A percentile compares a stretch with the other conserved stretches of the same genome.
Evolutionary conservation across 1,140 invertebrate genomes (phyloP).

Genomic region (Drosophila serrata): DNA sequence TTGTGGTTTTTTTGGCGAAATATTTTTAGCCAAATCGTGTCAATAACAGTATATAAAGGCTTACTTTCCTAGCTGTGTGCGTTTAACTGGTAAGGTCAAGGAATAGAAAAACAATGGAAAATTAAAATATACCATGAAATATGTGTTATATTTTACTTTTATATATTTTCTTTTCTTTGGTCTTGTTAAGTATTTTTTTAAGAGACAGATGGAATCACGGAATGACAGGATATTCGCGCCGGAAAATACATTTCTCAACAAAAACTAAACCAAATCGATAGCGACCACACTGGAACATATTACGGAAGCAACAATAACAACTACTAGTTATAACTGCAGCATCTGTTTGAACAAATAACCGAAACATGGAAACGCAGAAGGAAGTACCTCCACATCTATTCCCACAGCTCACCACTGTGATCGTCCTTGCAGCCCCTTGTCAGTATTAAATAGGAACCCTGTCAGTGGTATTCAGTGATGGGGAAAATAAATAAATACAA

Average conservation of each 20-base stretch:
- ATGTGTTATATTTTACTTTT: no score
- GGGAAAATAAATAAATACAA: no score
- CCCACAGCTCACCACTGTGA: neutral
- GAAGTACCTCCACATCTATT: neutral
- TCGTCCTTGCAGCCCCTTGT: neutral
- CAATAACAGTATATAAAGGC: neutral
- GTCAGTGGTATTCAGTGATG: no score
- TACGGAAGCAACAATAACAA: slow-evolving; percentile 35
- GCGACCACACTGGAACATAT: slow-evolving; percentile 62
- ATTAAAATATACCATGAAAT: no score
- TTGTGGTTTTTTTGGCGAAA: slow-evolving; percentile 1
- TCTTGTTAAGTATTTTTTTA: neutral
- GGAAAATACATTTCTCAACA: slow-evolving; percentile 26
- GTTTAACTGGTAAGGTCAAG: no score
- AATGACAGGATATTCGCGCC: neutral
- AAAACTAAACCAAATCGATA: slow-evolving; percentile 54
- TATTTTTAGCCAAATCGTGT: neutral
- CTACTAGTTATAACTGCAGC: slow-evolving; percentile 56
- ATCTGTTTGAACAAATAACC: slow-evolving; percentile 76
- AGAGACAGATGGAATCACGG: neutral
- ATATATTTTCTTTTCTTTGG: no score
- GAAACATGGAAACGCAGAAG: slow-evolving; percentile 56
- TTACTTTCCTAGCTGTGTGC: neutral
- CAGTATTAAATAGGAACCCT: neutral
- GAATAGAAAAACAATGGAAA: no score